Conservation (phyloP, 2,888 invertebrate species). For the Microdon myrmicae region DNA sequence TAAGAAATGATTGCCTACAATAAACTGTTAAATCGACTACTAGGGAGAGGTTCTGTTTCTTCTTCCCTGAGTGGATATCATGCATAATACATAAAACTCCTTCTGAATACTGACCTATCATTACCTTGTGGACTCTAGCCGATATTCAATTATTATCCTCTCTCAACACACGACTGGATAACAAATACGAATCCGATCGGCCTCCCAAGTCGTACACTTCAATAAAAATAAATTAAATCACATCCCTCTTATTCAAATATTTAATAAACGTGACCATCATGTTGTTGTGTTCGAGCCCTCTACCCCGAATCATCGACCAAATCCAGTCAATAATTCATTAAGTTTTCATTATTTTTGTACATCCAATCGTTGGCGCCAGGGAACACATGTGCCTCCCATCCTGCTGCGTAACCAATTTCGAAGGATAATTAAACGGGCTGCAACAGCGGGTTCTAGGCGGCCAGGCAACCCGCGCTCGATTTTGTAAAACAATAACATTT, state of each 20-base stretch:
- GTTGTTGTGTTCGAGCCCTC: slow-evolving; percentile 2
- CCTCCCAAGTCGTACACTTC: no score
- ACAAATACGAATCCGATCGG: no score
- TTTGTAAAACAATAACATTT: slow-evolving; percentile 43
- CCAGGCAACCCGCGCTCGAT: slow-evolving; percentile 23
- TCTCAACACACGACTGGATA: no score
- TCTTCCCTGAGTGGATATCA: no score
- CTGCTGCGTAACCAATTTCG: slow-evolving; percentile 48
- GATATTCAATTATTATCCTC: no score
- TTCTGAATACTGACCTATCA: no score
- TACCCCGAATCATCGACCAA: slow-evolving; percentile 1
- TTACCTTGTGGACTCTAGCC: no score
- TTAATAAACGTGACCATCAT: slow-evolving; percentile 44
- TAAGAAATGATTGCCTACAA: no score
- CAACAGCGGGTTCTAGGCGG: slow-evolving; percentile 4
- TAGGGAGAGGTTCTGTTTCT: no score
- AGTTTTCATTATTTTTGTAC: slow-evolving; percentile 32
- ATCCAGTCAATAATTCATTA: slow-evolving; percentile 32
- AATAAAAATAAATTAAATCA: slow-evolving; percentile 48
- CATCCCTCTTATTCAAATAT: slow-evolving; percentile 44
- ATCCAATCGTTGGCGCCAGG: background rate
- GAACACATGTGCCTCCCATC: slow-evolving; percentile 11
- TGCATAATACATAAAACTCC: no score
- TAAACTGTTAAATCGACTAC: no score
- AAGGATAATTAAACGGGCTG: slow-evolving; percentile 40